Evolutionary conservation across 2,797 vertebrate species (phyloP).

Genomic region (Mastacembelus armatus): DNA sequence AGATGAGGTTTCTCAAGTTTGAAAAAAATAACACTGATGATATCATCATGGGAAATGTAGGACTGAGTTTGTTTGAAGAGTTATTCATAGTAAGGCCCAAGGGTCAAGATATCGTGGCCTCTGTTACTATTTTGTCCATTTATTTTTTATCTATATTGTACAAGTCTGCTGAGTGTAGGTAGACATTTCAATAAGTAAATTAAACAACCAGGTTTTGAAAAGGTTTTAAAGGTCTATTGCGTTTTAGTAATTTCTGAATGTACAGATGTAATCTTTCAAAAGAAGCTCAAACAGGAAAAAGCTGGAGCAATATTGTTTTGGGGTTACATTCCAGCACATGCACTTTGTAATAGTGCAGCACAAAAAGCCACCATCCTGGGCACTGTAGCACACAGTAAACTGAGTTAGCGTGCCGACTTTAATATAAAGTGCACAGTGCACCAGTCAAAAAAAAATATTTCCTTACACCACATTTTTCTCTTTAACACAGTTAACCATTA

Average conservation of each 20-base stretch:
- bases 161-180: no score
- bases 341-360: neutral
- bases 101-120: no score
- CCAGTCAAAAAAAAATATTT: neutral
- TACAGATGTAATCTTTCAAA: neutral
- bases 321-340: neutral
- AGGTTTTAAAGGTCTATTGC: no score
- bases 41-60: no score
- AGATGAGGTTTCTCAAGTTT: no score
- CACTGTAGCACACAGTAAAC: neutral
- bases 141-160: no score
- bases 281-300: neutral
- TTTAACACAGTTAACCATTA: slow-evolving; percentile 26
- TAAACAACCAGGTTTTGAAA: no score
- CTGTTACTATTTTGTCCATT: no score
- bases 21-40: no score
- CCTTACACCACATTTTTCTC: neutral
- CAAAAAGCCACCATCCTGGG: neutral
- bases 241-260: neutral
- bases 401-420: no score
- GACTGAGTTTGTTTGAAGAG: neutral
- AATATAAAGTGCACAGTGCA: neutral
- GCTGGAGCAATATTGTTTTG: neutral
- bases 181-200: no score
- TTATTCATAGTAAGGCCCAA: neutral